Evolutionary conservation across 2,113 vertebrate species (phyloP), one percentile per base, ranked within the genome.

Genomic region (Misgurnus anguillicaudatus): DNA sequence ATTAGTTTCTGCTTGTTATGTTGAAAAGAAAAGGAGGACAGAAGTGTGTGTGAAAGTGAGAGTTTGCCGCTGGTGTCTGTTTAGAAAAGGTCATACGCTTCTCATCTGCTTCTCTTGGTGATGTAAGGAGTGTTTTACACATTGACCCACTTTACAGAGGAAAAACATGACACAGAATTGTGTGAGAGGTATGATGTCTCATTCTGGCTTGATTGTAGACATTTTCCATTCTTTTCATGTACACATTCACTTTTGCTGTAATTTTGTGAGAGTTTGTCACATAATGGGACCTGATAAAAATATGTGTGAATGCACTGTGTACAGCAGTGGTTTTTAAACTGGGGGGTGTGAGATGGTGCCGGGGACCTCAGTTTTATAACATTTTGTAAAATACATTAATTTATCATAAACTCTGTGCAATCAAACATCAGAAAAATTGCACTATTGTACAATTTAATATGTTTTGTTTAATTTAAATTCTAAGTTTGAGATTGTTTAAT

Each of bases 61-160:
- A 72, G 81, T 84, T 76, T 82, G 82, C 79, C 71, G 77, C 72
- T 89, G 83, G 85, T 88, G 88, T 85, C 89, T 83, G 86, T 87
- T 87, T 89, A 89, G 87, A 86, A 85, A 82, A 82, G 80, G 89
- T 84, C 85, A n/a, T n/a, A n/a, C n/a, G n/a, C n/a, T n/a, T n/a
- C n/a, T n/a, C n/a, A n/a, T n/a, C n/a, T n/a, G n/a, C n/a, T n/a
- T n/a, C n/a, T n/a, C n/a, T n/a, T n/a, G n/a, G n/a, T n/a, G n/a
- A n/a, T 86, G 85, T 89, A 90, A 87, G 86, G 88, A 92, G 87
- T 89, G 89, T 90, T 91, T 91, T 88, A 89, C 86, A 57, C 90
- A 90, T 89, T 92, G 91, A 91, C 92, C 89, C 91, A 92, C 89
- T 92, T 92, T 91, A 82, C 87, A 80, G 82, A 90, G 87, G 87